Evolutionary conservation across 2,113 vertebrate genomes (phyloP).

Genomic region (Etia nguti): DNA sequence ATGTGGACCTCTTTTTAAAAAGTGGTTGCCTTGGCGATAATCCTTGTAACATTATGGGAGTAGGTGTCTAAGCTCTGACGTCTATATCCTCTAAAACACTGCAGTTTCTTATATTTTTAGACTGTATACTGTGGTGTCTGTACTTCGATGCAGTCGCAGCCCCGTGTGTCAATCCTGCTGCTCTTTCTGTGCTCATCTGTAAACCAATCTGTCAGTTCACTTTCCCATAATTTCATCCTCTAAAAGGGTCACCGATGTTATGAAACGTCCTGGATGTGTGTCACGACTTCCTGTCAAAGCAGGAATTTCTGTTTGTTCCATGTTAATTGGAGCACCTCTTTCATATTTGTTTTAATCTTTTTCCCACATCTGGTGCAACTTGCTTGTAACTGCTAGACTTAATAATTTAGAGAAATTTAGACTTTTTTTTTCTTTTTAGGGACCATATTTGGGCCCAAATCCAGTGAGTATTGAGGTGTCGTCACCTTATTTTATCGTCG

Average conservation of each 20-base stretch:
- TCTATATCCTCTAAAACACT: neutral
- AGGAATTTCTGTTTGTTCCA: neutral
- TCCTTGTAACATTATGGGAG: neutral
- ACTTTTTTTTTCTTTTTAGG: neutral
- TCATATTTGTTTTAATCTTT: neutral
- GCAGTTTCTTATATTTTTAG: neutral
- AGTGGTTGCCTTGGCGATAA: conserved; percentile 29
- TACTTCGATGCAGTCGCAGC: neutral
- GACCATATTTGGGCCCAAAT: neutral
- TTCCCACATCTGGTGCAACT: neutral
- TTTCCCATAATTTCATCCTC: conserved; percentile 10
- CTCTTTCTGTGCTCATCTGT: neutral
- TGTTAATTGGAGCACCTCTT: neutral
- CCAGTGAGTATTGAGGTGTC: neutral
- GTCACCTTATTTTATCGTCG: neutral
- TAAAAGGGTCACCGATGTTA: conserved; percentile 31
- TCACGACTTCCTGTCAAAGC: neutral
- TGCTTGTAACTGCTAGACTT: neutral
- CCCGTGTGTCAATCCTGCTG: neutral
- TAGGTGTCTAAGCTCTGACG: conserved; percentile 8
- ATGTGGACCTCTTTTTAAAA: neutral
- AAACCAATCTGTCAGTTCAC: neutral
- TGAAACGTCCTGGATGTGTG: conserved; percentile 1
- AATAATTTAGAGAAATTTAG: neutral
- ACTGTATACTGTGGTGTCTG: neutral